phyloP scores from a whole-genome alignment of 1,140 invertebrate genomes.

The Drosophila kurseongensis region DNA sequence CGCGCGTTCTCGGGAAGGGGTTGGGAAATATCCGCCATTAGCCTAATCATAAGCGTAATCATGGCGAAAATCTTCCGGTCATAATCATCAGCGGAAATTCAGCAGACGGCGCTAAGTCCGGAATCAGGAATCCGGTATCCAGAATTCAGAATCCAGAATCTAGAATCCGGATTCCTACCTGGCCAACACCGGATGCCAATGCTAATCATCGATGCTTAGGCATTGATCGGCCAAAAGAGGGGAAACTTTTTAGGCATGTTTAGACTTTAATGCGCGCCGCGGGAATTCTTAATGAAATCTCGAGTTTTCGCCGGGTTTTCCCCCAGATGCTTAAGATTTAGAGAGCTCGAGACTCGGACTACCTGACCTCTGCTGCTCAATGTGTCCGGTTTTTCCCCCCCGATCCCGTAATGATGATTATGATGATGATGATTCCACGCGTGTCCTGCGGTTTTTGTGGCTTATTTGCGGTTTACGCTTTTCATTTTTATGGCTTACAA shows the following conservation, averaged over 20 bases:
- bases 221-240: slow-evolving; percentile 37
- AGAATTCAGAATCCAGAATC: slow-evolving; percentile 22
- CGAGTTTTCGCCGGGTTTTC: slow-evolving; percentile 50
- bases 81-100: slow-evolving; percentile 76
- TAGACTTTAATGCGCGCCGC: slow-evolving; percentile 80
- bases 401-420: slow-evolving; percentile 48
- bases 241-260: slow-evolving; percentile 80
- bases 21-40: slow-evolving; percentile 78
- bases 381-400: slow-evolving; percentile 60
- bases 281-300: slow-evolving; percentile 81
- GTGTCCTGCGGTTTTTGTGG: slow-evolving; percentile 71
- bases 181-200: slow-evolving; percentile 67
- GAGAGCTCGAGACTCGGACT: slow-evolving; percentile 6
- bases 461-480: slow-evolving; percentile 70
- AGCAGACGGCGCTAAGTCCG: slow-evolving; percentile 68
- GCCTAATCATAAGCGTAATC: slow-evolving; percentile 80
- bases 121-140: slow-evolving; percentile 19
- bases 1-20: slow-evolving; percentile 41
- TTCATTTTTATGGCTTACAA: slow-evolving; percentile 51
- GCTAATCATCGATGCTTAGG: slow-evolving; percentile 74
- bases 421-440: slow-evolving; percentile 56
- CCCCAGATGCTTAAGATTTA: slow-evolving; percentile 37
- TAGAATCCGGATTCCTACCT: slow-evolving; percentile 32
- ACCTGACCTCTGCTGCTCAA: slow-evolving; percentile 51
- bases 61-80: slow-evolving; percentile 76